Conservation (phyloP, 2,888 invertebrate genomes). For the Maniola hyperantus region DNA sequence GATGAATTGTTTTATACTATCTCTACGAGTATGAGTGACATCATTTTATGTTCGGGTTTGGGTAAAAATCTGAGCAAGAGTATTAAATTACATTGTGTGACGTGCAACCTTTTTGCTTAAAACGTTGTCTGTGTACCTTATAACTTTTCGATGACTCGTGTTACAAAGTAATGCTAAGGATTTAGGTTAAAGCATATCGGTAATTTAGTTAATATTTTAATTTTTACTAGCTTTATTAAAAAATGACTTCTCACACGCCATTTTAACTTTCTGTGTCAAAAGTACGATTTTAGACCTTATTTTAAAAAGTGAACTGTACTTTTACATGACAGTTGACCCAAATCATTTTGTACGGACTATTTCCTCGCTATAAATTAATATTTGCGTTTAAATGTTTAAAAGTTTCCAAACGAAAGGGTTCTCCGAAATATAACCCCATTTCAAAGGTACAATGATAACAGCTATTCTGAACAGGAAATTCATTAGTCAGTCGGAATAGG, state of each 20-base stretch:
- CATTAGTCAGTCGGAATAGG: constrained; percentile 7
- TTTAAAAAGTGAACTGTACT: no score
- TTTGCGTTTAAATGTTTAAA: not conserved
- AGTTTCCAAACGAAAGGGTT: constrained; percentile 8
- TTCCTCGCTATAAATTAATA: no score
- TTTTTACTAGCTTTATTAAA: no score
- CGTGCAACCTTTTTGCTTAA: constrained; percentile 5
- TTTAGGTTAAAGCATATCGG: not conserved
- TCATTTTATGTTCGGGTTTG: not conserved
- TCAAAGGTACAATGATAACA: constrained; percentile 8
- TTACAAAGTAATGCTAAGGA: not conserved
- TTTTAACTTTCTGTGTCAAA: no score
- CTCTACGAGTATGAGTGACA: not conserved
- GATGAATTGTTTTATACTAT: no score
- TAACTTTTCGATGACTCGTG: not conserved
- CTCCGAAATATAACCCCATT: not conserved
- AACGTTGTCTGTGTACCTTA: not conserved
- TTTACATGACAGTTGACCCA: no score
- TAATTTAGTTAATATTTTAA: not conserved
- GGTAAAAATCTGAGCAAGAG: not conserved
- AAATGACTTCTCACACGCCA: no score
- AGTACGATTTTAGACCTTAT: no score
- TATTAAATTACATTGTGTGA: not conserved
- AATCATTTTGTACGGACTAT: no score
- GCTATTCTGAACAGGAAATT: constrained; percentile 17